phyloP scores from a whole-genome alignment of 1,140 invertebrate genomes.

The Drosophila pseudoobscura region DNA sequence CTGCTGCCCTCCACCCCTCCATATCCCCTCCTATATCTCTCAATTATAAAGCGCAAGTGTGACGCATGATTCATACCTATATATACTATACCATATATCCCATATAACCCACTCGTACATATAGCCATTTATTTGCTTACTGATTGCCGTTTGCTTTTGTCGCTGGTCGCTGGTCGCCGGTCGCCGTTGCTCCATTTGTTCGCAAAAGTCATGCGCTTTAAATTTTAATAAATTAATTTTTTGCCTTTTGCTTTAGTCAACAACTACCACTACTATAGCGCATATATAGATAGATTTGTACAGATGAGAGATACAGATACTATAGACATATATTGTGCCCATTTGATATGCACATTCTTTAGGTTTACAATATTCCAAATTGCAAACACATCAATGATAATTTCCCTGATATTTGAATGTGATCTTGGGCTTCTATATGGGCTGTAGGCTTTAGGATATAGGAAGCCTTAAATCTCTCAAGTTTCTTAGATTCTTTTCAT shows the following conservation, averaged over 20 bases:
- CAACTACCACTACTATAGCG: background rate
- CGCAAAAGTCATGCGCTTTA: constrained; percentile 71
- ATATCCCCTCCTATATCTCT: constrained; percentile 34
- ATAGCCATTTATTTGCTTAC: constrained; percentile 32
- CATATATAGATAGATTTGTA: constrained; percentile 21
- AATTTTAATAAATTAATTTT: constrained; percentile 78
- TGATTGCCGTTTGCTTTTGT: constrained; percentile 20
- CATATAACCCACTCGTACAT: constrained; percentile 25
- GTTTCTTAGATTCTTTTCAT: too few relatives aligned
- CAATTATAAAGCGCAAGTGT: constrained; percentile 73
- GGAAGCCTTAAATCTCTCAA: too few relatives aligned
- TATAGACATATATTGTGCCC: background rate
- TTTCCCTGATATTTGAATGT: too few relatives aligned
- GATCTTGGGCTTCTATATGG: too few relatives aligned
- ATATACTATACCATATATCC: too few relatives aligned
- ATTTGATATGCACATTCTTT: too few relatives aligned
- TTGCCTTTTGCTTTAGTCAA: constrained; percentile 21
- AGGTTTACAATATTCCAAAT: background rate
- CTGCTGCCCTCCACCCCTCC: background rate
- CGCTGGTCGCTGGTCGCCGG: constrained; percentile 25
- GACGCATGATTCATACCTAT: constrained; percentile 72
- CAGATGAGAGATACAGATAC: background rate
- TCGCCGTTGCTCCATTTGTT: constrained; percentile 55
- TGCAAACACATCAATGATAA: too few relatives aligned
- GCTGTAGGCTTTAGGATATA: too few relatives aligned